Evolutionary conservation across 2,113 vertebrate genomes (phyloP).

Genomic region (Erinaceus europaeus): DNA sequence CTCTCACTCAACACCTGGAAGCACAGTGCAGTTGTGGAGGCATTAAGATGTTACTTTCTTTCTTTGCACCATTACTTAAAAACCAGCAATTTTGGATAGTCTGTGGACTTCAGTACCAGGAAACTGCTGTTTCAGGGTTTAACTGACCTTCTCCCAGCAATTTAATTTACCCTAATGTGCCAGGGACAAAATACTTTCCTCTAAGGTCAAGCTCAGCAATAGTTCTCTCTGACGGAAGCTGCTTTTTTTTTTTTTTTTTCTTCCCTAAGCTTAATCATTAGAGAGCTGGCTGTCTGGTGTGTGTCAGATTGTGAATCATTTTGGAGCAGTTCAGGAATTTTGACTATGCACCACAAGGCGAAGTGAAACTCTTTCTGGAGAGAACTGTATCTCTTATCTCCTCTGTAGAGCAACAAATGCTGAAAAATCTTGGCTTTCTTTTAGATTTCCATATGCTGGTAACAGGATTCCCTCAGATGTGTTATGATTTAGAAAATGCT

Average conservation of each 20-base stretch:
- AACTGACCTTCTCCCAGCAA: neutral
- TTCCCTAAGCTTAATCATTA: neutral
- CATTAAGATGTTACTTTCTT: neutral
- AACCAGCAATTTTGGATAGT: neutral
- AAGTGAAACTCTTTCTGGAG: neutral
- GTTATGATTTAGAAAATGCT: neutral
- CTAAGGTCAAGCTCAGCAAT: neutral
- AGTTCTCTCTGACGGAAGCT: neutral
- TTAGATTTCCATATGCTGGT: neutral
- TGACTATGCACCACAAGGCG: neutral
- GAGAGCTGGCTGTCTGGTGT: neutral
- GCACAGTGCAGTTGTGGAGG: neutral
- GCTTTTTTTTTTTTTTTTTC: conserved; percentile 1
- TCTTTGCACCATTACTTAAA: neutral
- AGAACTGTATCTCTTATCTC: neutral
- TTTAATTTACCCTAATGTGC: neutral
- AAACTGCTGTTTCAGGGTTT: neutral
- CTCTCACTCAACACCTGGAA: accelerated
- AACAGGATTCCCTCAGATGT: neutral
- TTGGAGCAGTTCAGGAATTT: neutral
- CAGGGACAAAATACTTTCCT: neutral
- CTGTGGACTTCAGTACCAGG: neutral
- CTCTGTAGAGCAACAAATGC: neutral
- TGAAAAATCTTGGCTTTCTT: neutral
- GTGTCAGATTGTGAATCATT: neutral